Percentiles rank a stretch among this genome's conserved stretches.
Conservation (phyloP, 2,888 invertebrate genomes). For the Mylabris sibirica region DNA sequence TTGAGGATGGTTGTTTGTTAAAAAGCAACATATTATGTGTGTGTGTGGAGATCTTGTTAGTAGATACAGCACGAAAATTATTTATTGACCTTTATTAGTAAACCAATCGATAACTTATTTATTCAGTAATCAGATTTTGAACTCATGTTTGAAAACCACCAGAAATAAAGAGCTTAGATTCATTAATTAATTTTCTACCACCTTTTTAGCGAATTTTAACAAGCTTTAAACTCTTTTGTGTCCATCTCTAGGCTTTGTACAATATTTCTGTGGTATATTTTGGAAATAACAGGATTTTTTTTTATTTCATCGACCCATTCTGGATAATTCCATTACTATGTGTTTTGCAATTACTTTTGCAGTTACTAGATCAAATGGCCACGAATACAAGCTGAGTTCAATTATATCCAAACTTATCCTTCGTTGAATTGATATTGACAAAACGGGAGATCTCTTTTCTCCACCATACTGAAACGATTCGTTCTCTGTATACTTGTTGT, state of each 20-base stretch:
- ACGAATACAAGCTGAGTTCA: neutral
- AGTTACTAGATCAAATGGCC: neutral
- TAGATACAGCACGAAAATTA: neutral
- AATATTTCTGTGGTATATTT: too few species aligned
- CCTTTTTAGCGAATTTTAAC: neutral
- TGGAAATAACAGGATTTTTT: too few species aligned
- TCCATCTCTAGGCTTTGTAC: neutral
- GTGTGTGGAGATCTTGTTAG: neutral
- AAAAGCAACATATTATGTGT: neutral
- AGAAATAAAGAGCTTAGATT: neutral
- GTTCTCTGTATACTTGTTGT: neutral
- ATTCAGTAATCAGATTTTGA: neutral
- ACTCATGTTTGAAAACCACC: neutral
- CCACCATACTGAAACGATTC: neutral
- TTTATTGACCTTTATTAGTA: neutral
- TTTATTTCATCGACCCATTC: too few species aligned
- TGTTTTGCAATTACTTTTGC: neutral
- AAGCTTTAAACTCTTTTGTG: neutral
- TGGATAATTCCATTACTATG: neutral
- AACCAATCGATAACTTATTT: neutral
- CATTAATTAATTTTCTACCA: neutral
- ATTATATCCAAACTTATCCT: constrained; percentile 1
- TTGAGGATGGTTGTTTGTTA: neutral
- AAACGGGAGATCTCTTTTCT: neutral
- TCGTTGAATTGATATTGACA: constrained; percentile 1